These are phyloP conservation scores for Stegostoma tigrinum DNA, from an alignment of 2,113 vertebrate species.

Conservation along the genomic window DNA sequence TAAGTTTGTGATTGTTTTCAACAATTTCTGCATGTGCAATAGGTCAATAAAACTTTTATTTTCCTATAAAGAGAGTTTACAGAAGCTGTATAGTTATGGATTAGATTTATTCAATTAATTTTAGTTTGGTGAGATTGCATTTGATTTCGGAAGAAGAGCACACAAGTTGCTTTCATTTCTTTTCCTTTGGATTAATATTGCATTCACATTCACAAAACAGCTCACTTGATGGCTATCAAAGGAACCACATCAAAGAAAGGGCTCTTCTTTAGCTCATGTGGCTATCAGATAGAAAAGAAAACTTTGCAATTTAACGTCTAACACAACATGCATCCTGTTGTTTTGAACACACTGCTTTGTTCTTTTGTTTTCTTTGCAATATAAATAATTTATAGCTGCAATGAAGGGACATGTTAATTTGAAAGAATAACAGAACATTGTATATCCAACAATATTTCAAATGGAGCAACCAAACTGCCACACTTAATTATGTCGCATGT, in stretches of 20 bases:
- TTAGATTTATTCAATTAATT: not conserved
- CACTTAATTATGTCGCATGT: not conserved
- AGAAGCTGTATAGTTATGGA: not conserved
- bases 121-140: not conserved
- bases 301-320: too few relatives aligned
- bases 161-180: not conserved
- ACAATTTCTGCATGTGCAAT: not conserved
- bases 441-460: too few relatives aligned
- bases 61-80: not conserved
- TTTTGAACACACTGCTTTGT: not conserved
- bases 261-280: not conserved
- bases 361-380: slow-evolving; percentile 18
- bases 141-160: not conserved
- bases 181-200: not conserved
- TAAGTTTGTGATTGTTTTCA: not conserved
- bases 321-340: not conserved
- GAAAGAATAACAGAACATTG: not conserved
- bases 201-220: not conserved
- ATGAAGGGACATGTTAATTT: not conserved
- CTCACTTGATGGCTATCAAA: not conserved
- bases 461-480: not conserved
- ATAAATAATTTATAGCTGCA: not conserved
- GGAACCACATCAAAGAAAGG: not conserved
- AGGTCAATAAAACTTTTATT: not conserved
- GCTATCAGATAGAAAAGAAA: not conserved